Evolutionary conservation across 2,113 vertebrate genomes (phyloP).

Genomic region (Brachypodius melanocephalos): DNA sequence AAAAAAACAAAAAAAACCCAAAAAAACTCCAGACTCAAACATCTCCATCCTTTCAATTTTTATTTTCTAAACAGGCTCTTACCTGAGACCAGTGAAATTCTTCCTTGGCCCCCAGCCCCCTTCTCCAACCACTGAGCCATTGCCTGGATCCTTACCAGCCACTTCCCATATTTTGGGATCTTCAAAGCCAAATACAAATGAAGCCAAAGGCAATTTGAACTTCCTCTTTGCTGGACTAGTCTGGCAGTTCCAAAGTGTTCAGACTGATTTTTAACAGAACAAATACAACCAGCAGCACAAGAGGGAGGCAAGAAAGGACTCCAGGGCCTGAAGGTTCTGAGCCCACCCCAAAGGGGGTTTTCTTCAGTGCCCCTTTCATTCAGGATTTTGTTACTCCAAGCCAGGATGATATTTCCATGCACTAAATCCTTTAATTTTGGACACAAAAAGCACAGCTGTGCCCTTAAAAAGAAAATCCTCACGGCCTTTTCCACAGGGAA

Average conservation of each 20-base stretch:
- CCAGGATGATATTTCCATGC: not conserved
- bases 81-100: not conserved
- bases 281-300: not conserved
- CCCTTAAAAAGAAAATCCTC: not conserved
- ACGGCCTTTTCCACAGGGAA: not conserved
- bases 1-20: too few species aligned
- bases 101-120: not conserved
- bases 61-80: not conserved
- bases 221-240: not conserved
- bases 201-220: not conserved
- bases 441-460: not conserved
- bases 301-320: not conserved
- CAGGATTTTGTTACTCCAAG: not conserved
- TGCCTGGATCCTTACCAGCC: not conserved
- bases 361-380: not conserved
- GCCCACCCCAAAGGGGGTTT: not conserved
- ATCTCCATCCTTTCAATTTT: not conserved
- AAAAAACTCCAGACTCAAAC: not conserved
- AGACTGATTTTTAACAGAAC: not conserved
- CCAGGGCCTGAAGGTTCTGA: not conserved
- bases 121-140: rapidly evolving
- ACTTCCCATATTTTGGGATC: not conserved
- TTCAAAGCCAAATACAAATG: not conserved
- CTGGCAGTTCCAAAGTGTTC: not conserved
- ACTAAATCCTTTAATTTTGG: not conserved